Evolutionary conservation across 92 coral and sea anemone species (phyloP).

Genomic region (Umimayanthus kanabou): DNA sequence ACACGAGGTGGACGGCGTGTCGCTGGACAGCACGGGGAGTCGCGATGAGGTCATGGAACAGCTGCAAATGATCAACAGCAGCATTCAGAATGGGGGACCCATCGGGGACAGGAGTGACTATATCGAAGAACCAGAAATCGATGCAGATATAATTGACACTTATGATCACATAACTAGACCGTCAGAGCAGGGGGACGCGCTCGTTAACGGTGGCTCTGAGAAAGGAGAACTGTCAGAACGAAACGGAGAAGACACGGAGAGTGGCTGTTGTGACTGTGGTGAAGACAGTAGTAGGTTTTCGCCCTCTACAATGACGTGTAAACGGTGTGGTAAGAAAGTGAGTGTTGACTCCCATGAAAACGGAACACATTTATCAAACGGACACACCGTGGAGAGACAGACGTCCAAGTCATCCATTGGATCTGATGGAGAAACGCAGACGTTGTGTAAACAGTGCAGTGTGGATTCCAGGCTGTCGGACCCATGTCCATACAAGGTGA

Average conservation of each 20-base stretch:
- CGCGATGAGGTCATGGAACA: conserved; percentile 93
- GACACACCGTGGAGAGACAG: conserved; percentile 59
- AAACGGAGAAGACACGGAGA: conserved; percentile 81
- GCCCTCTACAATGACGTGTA: conserved; percentile 56
- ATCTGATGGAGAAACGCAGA: conserved; percentile 53
- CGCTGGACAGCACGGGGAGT: conserved; percentile 93
- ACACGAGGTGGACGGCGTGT: conserved; percentile 87
- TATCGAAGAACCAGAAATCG: conserved; percentile 81
- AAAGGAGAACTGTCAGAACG: conserved; percentile 52
- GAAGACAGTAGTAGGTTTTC: conserved; percentile 61
- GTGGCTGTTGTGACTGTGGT: conserved; percentile 91
- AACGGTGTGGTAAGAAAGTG: conserved; percentile 67
- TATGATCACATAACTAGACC: conserved; percentile 13
- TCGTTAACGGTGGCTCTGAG: conserved; percentile 62
- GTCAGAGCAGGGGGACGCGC: conserved; percentile 37
- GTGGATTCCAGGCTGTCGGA: conserved; percentile 59
- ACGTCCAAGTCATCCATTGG: conserved; percentile 54
- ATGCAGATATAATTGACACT: conserved; percentile 58
- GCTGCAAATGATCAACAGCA: conserved; percentile 81
- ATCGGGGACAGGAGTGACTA: conserved; percentile 21
- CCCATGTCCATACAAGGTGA: conserved; percentile 78
- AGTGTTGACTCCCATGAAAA: conserved; percentile 61
- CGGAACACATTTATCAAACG: conserved; percentile 70
- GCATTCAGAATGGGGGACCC: conserved; percentile 65
- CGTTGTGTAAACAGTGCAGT: conserved; percentile 80